Conservation (phyloP, 2,888 invertebrate species). For the Apocheima hispidaria region DNA sequence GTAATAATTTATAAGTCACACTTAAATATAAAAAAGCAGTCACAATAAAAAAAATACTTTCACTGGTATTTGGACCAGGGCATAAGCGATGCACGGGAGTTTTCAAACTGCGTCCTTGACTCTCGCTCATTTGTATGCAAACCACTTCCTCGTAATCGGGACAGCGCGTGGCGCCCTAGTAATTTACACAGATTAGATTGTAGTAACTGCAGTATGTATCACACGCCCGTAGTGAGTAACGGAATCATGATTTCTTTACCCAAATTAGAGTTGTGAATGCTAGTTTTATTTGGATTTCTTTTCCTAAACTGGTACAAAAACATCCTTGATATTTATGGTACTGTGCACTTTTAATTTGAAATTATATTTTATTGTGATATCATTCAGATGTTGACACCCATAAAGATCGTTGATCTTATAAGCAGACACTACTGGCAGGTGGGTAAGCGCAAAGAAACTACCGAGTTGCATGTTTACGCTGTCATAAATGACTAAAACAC, state of each 20-base stretch:
- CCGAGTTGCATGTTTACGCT: no score
- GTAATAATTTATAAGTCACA: no score
- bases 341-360: neutral
- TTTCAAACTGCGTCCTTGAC: conserved; percentile 43
- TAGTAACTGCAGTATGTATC: conserved; percentile 15
- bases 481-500: no score
- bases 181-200: conserved; percentile 23
- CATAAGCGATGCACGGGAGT: conserved; percentile 29
- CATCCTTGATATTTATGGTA: conserved; percentile 5
- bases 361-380: no score
- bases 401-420: no score
- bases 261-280: conserved; percentile 37
- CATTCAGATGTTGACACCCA: no score
- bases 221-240: conserved; percentile 37
- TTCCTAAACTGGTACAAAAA: conserved; percentile 14
- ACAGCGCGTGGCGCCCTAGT: conserved; percentile 53
- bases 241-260: conserved; percentile 31
- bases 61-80: conserved; percentile 42
- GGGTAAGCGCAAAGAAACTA: no score
- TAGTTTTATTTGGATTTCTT: conserved; percentile 26
- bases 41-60: conserved; percentile 38
- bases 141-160: conserved; percentile 51
- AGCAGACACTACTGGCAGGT: no score
- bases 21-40: conserved; percentile 2
- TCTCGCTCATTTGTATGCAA: conserved; percentile 33